Conservation (phyloP, 2,113 vertebrate genomes). For the Nycticryphes semicollaris region DNA sequence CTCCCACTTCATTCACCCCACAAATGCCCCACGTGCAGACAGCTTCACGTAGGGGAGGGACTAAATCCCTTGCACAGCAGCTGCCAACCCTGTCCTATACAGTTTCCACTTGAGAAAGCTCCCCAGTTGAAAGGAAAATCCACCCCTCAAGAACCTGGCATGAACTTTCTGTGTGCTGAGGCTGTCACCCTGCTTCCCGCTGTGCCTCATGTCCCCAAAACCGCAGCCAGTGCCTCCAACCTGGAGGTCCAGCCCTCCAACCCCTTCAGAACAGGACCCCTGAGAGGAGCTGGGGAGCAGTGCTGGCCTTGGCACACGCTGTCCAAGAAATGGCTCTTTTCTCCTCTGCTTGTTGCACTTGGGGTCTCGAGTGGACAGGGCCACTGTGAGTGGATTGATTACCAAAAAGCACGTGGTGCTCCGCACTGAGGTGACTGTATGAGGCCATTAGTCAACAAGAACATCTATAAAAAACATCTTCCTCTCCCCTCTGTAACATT, state of each 20-base stretch:
- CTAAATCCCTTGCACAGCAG: rapidly evolving
- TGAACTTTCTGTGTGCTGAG: rapidly evolving
- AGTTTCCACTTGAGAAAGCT: background rate
- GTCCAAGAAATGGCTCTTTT: background rate
- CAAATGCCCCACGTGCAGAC: rapidly evolving
- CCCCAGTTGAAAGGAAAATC: background rate
- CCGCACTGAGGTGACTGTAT: background rate
- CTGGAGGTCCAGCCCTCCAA: too few relatives aligned
- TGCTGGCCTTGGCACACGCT: rapidly evolving
- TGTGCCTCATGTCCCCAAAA: rapidly evolving
- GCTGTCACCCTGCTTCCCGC: background rate
- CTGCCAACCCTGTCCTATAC: background rate
- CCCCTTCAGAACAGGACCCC: background rate
- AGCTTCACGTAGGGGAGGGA: background rate
- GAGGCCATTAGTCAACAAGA: slow-evolving; percentile 28
- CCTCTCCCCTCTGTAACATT: slow-evolving; percentile 3
- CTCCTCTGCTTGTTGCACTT: background rate
- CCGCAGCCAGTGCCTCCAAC: background rate
- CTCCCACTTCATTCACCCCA: background rate
- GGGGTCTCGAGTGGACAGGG: background rate
- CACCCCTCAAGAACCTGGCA: background rate
- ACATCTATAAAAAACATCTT: slow-evolving; percentile 49
- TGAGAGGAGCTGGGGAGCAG: background rate
- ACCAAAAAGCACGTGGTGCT: background rate
- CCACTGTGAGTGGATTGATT: background rate